phyloP scores from a whole-genome alignment of 1,140 invertebrate genomes.

The Parasteatoda tepidariorum region DNA sequence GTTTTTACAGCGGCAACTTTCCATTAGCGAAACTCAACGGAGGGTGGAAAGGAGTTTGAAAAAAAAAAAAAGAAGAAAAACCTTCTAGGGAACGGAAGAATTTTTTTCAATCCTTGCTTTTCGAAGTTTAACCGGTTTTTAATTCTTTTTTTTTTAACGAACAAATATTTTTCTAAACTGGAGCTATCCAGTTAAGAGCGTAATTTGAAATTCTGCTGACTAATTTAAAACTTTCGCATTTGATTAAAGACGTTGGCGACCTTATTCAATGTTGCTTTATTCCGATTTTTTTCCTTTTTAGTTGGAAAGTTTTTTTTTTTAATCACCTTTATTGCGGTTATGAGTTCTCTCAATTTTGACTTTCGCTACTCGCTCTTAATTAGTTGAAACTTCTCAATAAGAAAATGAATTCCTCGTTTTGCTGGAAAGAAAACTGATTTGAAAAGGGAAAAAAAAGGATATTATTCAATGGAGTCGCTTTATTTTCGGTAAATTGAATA shows the following conservation, averaged over 20 bases:
- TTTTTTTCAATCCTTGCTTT: conserved; percentile 28
- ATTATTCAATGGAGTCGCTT: too few relatives aligned
- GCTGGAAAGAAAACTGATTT: too few relatives aligned
- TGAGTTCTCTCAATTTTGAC: neutral
- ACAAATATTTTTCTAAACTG: conserved; percentile 53
- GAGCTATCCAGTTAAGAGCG: conserved; percentile 45
- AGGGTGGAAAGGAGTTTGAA: too few relatives aligned
- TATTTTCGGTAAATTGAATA: too few relatives aligned
- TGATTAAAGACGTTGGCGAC: conserved; percentile 48
- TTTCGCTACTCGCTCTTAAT: neutral
- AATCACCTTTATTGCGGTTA: neutral
- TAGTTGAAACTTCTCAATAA: neutral
- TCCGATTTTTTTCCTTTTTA: conserved; percentile 5
- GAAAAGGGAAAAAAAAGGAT: too few relatives aligned
- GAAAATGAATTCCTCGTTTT: too few relatives aligned
- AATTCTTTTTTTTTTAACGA: conserved; percentile 38
- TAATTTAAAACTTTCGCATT: conserved; percentile 59
- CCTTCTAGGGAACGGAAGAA: conserved; percentile 25
- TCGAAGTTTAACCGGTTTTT: conserved; percentile 37
- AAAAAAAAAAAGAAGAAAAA: conserved; percentile 11
- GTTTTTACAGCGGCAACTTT: conserved; percentile 54
- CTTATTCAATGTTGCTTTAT: conserved; percentile 27
- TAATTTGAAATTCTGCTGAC: conserved; percentile 41
- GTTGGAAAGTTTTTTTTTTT: neutral
- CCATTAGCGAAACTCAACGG: conserved; percentile 23